Percentiles rank a stretch among this genome's conserved stretches.
phyloP scores from a whole-genome alignment of 2,888 invertebrate genomes.

The Lasius platythorax region DNA sequence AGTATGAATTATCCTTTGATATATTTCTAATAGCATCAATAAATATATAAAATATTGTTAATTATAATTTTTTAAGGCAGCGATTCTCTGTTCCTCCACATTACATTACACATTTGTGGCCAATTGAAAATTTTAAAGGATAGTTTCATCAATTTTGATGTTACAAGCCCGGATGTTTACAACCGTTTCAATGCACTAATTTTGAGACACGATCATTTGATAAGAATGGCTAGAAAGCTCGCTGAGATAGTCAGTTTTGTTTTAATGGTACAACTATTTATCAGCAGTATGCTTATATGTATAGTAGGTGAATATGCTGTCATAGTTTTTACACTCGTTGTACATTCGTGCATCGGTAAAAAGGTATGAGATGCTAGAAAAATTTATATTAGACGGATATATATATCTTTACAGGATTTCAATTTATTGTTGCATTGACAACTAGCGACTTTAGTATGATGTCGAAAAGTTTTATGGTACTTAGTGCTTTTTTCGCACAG shows the following conservation, averaged over 20 bases:
- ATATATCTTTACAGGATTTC: constrained; percentile 24
- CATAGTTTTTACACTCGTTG: background rate
- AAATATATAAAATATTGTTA: background rate
- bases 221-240: constrained; percentile 32
- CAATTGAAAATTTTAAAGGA: constrained; percentile 48
- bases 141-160: constrained; percentile 19
- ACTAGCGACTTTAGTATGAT: constrained; percentile 26
- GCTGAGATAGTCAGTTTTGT: constrained; percentile 38
- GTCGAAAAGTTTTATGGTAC: constrained; percentile 40
- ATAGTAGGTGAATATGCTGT: constrained; percentile 33
- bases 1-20: background rate
- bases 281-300: constrained; percentile 34
- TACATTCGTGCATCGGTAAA: background rate
- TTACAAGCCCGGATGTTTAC: constrained; percentile 1
- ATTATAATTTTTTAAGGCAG: constrained; percentile 37
- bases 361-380: background rate
- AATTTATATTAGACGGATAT: background rate
- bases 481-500: constrained; percentile 32
- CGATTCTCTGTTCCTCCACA: constrained; percentile 45
- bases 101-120: constrained; percentile 41
- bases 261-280: constrained; percentile 26
- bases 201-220: constrained; percentile 24
- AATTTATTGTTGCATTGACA: constrained; percentile 37
- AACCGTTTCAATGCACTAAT: constrained; percentile 23
- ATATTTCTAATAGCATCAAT: background rate